Percentiles rank a stretch among this genome's conserved stretches.
phyloP scores from a whole-genome alignment of 2,797 vertebrate species.

The Sylvia borin region DNA sequence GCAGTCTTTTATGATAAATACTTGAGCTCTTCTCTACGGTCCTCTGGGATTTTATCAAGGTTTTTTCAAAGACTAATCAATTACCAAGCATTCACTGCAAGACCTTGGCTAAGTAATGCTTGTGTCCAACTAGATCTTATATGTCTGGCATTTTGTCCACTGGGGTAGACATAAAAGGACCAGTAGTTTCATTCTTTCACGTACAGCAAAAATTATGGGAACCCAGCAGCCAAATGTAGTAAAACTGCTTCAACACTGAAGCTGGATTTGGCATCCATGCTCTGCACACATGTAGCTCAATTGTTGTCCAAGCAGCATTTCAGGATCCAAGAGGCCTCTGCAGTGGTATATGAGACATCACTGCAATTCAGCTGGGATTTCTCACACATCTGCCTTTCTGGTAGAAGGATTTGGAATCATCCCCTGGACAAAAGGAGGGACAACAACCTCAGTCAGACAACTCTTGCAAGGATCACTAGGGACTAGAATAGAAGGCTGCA shows the following conservation, averaged over 20 bases:
- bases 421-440: background rate
- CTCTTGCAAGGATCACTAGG: background rate
- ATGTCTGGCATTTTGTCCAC: slow-evolving; percentile 37
- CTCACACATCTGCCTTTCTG: slow-evolving; percentile 54
- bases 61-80: slow-evolving; percentile 6
- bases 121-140: background rate
- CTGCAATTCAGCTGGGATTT: slow-evolving; percentile 10
- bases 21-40: background rate
- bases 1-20: background rate
- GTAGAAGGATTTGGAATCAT: slow-evolving; percentile 13
- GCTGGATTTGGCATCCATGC: slow-evolving; percentile 25
- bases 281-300: slow-evolving; percentile 33
- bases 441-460: background rate
- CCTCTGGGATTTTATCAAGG: background rate
- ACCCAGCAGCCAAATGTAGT: slow-evolving; percentile 58
- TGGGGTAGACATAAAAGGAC: slow-evolving; percentile 35
- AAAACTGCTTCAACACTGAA: slow-evolving; percentile 47
- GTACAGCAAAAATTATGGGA: slow-evolving; percentile 37
- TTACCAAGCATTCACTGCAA: background rate
- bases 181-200: slow-evolving; percentile 63
- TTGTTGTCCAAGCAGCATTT: slow-evolving; percentile 20
- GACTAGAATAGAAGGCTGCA: background rate
- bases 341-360: slow-evolving; percentile 7
- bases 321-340: slow-evolving; percentile 58
- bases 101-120: background rate